A percentile compares a stretch with the other conserved stretches of the same genome.
These are phyloP conservation scores for Orthosia incerta DNA, from an alignment of 2,888 invertebrate species.

Conservation along the genomic window DNA sequence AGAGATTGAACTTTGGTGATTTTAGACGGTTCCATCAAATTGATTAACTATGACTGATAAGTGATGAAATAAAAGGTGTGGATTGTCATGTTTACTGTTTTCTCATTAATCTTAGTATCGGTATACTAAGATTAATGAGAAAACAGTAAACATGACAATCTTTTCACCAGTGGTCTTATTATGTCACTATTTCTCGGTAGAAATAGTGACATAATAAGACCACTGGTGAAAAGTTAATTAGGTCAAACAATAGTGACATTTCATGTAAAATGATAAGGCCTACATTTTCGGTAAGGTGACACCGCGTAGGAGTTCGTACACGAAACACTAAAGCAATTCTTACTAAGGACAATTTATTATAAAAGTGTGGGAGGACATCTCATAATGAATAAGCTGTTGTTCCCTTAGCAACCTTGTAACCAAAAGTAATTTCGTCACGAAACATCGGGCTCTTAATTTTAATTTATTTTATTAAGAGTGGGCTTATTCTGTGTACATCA, in stretches of 20 bases:
- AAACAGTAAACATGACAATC: too few relatives aligned
- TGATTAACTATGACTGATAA: too few relatives aligned
- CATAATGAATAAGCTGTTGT: conserved; percentile 35
- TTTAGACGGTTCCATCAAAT: not conserved
- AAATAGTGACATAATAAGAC: not conserved
- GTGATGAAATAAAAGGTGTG: too few relatives aligned
- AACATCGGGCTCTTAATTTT: conserved; percentile 20
- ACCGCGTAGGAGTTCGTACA: conserved; percentile 14
- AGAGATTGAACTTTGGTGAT: not conserved
- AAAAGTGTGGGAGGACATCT: conserved; percentile 45
- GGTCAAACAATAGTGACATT: conserved; percentile 1
- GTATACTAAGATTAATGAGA: too few relatives aligned
- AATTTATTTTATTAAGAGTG: conserved; percentile 29
- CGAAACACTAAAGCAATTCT: conserved; percentile 19
- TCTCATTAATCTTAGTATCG: not conserved
- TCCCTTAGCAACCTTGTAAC: conserved; percentile 17
- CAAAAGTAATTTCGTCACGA: conserved; percentile 46
- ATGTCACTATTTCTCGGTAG: too few relatives aligned
- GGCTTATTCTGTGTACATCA: not conserved
- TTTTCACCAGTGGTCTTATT: too few relatives aligned
- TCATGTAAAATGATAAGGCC: conserved; percentile 1
- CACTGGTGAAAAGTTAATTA: not conserved
- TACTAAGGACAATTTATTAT: conserved; percentile 24
- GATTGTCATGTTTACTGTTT: too few relatives aligned
- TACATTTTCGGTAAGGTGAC: conserved; percentile 10